phyloP scores from a whole-genome alignment of 1,140 invertebrate genomes.

The Heliconius melpomene region DNA sequence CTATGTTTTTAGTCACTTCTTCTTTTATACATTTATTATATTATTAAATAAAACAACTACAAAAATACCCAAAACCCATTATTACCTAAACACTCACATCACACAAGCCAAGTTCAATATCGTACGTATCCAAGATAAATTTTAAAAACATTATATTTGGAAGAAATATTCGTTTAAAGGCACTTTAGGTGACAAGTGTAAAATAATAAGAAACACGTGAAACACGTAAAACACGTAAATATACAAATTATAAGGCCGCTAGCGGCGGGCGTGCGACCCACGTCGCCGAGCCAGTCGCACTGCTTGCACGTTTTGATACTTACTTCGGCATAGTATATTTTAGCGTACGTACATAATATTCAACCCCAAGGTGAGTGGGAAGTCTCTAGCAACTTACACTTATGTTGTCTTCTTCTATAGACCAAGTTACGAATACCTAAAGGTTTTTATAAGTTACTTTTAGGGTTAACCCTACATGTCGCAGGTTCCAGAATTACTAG shows the following conservation, averaged over 20 bases:
- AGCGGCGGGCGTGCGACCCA: constrained; percentile 47
- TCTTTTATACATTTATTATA: not conserved
- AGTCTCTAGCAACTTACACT: constrained; percentile 51
- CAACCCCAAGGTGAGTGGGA: constrained; percentile 67
- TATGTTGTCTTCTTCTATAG: not conserved
- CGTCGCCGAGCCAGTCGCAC: constrained; percentile 54
- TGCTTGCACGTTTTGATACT: constrained; percentile 64
- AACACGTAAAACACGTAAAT: not conserved
- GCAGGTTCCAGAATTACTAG: too few relatives aligned
- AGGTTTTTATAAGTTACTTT: not conserved
- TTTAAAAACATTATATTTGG: not conserved
- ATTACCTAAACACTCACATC: constrained; percentile 7
- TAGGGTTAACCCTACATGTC: not conserved
- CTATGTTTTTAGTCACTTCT: too few relatives aligned
- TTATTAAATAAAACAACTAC: not conserved
- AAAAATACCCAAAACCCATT: not conserved
- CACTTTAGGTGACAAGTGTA: not conserved
- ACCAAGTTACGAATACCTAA: not conserved
- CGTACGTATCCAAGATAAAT: not conserved
- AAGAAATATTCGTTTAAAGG: not conserved
- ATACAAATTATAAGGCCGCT: not conserved
- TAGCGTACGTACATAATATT: constrained; percentile 61
- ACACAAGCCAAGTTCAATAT: constrained; percentile 1
- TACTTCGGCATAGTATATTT: constrained; percentile 56
- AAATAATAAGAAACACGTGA: not conserved